Conservation (phyloP, 2,797 vertebrate genomes). For the Emydoidea blandingii region DNA sequence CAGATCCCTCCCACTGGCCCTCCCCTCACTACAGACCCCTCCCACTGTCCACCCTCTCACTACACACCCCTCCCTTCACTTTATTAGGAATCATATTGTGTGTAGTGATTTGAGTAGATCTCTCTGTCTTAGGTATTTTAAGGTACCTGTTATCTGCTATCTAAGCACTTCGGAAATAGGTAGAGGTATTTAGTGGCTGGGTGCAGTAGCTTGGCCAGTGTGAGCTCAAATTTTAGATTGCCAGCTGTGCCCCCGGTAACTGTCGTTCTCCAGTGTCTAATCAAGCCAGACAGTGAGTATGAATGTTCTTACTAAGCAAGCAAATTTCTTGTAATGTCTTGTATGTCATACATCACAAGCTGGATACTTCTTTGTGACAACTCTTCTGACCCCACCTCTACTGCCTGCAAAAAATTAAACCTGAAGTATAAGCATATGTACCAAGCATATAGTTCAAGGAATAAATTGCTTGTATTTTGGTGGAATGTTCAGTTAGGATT, state of each 20-base stretch:
- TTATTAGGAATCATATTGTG: neutral
- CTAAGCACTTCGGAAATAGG: neutral
- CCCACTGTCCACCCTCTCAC: no score
- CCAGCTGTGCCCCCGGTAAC: neutral
- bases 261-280: neutral
- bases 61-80: neutral
- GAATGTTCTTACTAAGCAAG: neutral
- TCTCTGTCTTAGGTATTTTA: neutral
- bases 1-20: neutral
- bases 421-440: neutral
- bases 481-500: neutral
- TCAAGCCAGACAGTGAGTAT: neutral
- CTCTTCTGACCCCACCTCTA: neutral
- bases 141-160: neutral
- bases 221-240: neutral
- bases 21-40: no score
- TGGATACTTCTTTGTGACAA: neutral
- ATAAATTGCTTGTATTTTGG: neutral
- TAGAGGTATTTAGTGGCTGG: neutral
- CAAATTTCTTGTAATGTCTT: neutral
- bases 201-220: neutral
- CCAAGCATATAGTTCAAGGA: neutral
- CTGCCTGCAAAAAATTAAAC: rapidly evolving
- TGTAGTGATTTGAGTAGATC: neutral
- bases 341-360: neutral